Conservation (phyloP, 2,888 invertebrate species). For the Andrena fulva region DNA sequence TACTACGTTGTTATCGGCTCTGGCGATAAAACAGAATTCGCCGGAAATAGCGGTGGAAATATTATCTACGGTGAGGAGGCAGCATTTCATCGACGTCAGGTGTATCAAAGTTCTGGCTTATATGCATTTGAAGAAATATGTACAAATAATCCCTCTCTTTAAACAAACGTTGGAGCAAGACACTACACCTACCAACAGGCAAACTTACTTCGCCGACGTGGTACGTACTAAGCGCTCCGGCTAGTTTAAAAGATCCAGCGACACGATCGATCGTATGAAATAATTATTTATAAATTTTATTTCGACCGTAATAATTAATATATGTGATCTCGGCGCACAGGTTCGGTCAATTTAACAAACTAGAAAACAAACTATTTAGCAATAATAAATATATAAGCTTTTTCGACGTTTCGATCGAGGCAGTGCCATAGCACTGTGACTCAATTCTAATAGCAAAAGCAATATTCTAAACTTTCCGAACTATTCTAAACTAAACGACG, state of each 20-base stretch:
- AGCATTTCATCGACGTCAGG: slow-evolving; percentile 89
- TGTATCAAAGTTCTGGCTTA: slow-evolving; percentile 90
- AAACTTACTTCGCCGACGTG: slow-evolving; percentile 33
- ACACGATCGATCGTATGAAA: not conserved
- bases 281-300: not conserved
- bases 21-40: slow-evolving; percentile 89
- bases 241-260: not conserved
- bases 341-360: too few relatives aligned
- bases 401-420: too few relatives aligned
- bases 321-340: too few relatives aligned
- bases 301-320: too few relatives aligned
- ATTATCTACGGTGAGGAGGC: slow-evolving; percentile 85
- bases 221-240: slow-evolving; percentile 33
- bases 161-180: slow-evolving; percentile 85
- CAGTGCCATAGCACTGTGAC: too few relatives aligned
- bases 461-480: too few relatives aligned
- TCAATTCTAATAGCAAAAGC: too few relatives aligned
- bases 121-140: slow-evolving; percentile 87
- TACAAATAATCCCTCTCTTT: slow-evolving; percentile 88
- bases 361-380: too few relatives aligned
- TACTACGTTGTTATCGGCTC: slow-evolving; percentile 87
- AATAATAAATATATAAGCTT: too few relatives aligned
- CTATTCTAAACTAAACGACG: too few relatives aligned
- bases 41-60: slow-evolving; percentile 90
- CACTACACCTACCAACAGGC: rapidly evolving